A percentile compares a stretch with the other conserved stretches of the same genome.
These are phyloP conservation scores for Atractosteus spatula DNA, from an alignment of 2,113 vertebrate species.

Conservation along the genomic window DNA sequence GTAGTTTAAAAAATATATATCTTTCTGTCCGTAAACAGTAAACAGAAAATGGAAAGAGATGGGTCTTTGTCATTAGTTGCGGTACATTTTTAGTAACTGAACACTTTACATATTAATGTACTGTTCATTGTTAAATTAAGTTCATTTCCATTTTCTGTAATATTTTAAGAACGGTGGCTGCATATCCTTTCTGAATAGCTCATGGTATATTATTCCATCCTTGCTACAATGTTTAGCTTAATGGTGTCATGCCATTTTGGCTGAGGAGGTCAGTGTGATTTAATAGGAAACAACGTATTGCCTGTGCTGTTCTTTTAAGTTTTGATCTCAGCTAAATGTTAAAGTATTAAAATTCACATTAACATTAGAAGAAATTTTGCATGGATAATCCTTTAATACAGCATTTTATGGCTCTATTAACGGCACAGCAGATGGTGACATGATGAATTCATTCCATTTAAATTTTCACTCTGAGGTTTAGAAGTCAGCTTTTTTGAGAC, in stretches of 20 bases:
- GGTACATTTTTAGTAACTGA: not conserved
- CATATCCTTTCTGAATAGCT: not conserved
- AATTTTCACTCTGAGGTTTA: constrained; percentile 81
- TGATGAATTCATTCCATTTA: constrained; percentile 86
- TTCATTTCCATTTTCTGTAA: constrained; percentile 4
- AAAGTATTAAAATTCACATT: constrained; percentile 89
- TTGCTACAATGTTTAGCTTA: constrained; percentile 78
- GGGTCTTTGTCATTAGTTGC: not conserved
- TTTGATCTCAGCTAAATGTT: constrained; percentile 84
- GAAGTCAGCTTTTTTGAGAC: constrained; percentile 84
- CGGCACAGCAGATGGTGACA: constrained; percentile 83
- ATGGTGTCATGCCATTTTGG: constrained; percentile 83
- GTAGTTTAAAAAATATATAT: too few species aligned
- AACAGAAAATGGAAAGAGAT: too few species aligned
- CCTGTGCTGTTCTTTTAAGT: constrained; percentile 84
- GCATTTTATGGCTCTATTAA: constrained; percentile 85
- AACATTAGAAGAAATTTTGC: constrained; percentile 80
- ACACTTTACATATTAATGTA: not conserved
- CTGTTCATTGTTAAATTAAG: constrained; percentile 1
- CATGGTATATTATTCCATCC: constrained; percentile 68
- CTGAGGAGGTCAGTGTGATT: constrained; percentile 79
- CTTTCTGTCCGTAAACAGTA: too few species aligned
- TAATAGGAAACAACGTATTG: constrained; percentile 81
- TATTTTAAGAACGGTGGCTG: not conserved
- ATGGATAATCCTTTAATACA: constrained; percentile 86